Base-by-base conservation (phyloP, 2,888 invertebrate species). In the Epinotia ramella region DNA sequence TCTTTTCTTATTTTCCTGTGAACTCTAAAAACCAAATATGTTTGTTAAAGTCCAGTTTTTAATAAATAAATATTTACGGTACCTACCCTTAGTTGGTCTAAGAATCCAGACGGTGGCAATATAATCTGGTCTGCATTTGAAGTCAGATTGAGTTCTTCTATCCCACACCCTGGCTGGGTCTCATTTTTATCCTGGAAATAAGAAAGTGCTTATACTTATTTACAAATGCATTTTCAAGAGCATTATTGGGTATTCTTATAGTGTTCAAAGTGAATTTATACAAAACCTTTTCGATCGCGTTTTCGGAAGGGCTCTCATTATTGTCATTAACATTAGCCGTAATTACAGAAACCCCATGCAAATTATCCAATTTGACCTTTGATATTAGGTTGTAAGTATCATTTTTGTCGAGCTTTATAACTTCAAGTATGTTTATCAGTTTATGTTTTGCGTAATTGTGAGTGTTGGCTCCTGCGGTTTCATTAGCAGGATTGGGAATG, bases 401-500 rank as follows among this genome's bases (percentile, higher is more conserved):
- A 46, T 80, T 82, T 62, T 83, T 84, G 80, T 89, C 83, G 46
- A 94, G 81, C 66, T 86, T 85, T 3, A 92, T 79, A 79, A 93
- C 90, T 78, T 92, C 88, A 59, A 94, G 80, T 74, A 94, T 91
- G 77, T 92, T 88, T 33, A 94, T 92, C 13, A 93, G 81, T 81
- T 92, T 93, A 66, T 83, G 89, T 33, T 87, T 86, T 2, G 91
- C 86, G 80, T 83, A 91, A 74, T 84, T 86, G 53, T 84, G 80
- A 1, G 78, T 53, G 77, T 84, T 82, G 33, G 77, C 66, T 57
- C 70, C 66, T 71, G 77, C 73, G 13, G 77, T 57, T 2, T 77
- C 73, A 64, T 71, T 76, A 2, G 80, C 79, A 46, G 80, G 80
- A 59, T 73, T 73, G 44, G 46, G 18, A 16, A n/a, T 28, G 13